phyloP scores from a whole-genome alignment of 2,113 vertebrate species.

The Aegotheles bennettii region DNA sequence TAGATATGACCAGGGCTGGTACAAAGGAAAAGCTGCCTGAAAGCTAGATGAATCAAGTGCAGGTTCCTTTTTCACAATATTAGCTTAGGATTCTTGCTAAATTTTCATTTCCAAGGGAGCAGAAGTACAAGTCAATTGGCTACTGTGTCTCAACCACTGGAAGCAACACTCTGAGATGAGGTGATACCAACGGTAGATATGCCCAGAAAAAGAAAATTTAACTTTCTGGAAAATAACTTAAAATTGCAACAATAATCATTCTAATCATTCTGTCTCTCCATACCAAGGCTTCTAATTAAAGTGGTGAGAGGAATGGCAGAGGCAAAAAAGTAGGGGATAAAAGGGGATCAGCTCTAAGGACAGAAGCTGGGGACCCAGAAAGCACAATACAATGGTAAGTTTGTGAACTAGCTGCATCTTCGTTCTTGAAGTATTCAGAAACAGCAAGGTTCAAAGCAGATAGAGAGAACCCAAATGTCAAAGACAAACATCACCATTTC shows the following conservation, averaged over 20 bases:
- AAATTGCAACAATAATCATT: background rate
- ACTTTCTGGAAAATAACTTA: background rate
- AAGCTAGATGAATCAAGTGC: background rate
- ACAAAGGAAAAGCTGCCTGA: background rate
- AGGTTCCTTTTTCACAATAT: background rate
- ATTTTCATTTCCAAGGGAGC: background rate
- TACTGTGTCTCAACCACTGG: background rate
- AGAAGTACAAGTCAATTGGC: background rate
- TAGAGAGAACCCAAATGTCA: background rate
- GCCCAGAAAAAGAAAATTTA: background rate
- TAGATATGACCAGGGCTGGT: background rate
- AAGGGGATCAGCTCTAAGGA: background rate
- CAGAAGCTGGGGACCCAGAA: background rate
- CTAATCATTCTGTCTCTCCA: background rate
- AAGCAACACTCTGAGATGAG: background rate
- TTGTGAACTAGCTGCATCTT: background rate
- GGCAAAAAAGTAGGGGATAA: background rate
- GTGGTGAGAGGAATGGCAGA: background rate
- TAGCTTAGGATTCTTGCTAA: background rate
- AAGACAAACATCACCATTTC: background rate
- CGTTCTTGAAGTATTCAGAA: background rate
- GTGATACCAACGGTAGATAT: fast-evolving
- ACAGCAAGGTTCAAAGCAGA: background rate
- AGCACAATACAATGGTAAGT: background rate
- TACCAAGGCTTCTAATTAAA: background rate